These are phyloP conservation scores for Lasioglossum marginatum DNA, from an alignment of 2,888 invertebrate genomes.

Conservation along the genomic window DNA sequence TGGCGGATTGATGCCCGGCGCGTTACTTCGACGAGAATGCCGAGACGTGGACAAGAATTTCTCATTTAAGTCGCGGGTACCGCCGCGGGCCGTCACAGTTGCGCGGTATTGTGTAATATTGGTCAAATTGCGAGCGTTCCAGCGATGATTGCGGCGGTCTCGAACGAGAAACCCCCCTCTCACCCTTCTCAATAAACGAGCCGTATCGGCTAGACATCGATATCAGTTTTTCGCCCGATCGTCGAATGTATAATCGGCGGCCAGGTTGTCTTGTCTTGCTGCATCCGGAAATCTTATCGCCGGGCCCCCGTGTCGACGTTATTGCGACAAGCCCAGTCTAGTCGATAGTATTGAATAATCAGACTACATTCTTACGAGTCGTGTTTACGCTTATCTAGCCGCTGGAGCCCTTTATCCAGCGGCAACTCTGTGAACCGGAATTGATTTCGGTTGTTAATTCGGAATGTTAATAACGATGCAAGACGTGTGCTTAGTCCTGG, in stretches of 20 bases:
- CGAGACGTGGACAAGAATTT: conserved; percentile 46
- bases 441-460: conserved; percentile 16
- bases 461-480: neutral
- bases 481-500: neutral
- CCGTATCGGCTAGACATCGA: conserved; percentile 28
- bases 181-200: conserved; percentile 8
- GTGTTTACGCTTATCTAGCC: conserved; percentile 16
- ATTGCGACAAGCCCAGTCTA: conserved; percentile 13
- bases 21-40: conserved; percentile 50
- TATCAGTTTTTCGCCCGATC: conserved; percentile 25
- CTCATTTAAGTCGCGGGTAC: conserved; percentile 52
- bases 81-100: conserved; percentile 39
- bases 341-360: conserved; percentile 39
- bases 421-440: neutral
- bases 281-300: conserved; percentile 30
- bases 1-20: conserved; percentile 25
- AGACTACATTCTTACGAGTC: conserved; percentile 20
- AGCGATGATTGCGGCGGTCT: conserved; percentile 45
- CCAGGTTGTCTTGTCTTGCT: neutral
- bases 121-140: conserved; percentile 52
- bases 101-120: conserved; percentile 61
- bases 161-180: neutral
- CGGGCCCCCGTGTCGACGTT: conserved; percentile 11
- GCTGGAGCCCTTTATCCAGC: neutral
- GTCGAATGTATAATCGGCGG: neutral